Conservation (phyloP, 2,888 invertebrate genomes). For the Oxyteleia sp. region DNA sequence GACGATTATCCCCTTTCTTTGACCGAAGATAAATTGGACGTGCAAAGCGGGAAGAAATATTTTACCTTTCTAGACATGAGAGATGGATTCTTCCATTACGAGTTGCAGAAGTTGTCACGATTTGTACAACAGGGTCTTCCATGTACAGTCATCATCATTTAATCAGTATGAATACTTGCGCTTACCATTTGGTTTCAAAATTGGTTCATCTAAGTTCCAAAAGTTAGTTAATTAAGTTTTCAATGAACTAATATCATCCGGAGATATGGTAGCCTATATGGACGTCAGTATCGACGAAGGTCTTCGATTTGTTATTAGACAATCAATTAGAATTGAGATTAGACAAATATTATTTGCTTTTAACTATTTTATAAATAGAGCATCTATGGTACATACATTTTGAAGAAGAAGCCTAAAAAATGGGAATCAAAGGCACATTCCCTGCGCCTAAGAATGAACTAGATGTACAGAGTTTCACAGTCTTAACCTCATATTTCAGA, state of each 20-base stretch:
- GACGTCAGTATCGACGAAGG: conserved; percentile 55
- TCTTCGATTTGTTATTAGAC: conserved; percentile 37
- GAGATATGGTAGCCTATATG: conserved; percentile 64
- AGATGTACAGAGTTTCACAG: conserved; percentile 77
- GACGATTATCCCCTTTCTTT: conserved; percentile 69
- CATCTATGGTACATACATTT: conserved; percentile 76
- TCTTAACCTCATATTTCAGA: conserved; percentile 78
- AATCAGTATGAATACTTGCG: conserved; percentile 57
- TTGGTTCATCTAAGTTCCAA: conserved; percentile 54
- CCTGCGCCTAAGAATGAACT: conserved; percentile 72
- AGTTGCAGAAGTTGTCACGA: too few species aligned
- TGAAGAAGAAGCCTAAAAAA: conserved; percentile 62
- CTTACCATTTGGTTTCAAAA: conserved; percentile 62
- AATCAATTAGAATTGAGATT: conserved; percentile 61
- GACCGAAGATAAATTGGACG: conserved; percentile 69
- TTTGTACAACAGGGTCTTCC: conserved; percentile 62
- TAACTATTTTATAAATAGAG: conserved; percentile 65
- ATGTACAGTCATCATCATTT: conserved; percentile 55
- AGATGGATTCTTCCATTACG: conserved; percentile 51
- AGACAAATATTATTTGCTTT: conserved; percentile 75
- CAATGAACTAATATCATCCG: conserved; percentile 34
- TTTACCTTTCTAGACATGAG: conserved; percentile 47
- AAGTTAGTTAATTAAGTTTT: conserved; percentile 49
- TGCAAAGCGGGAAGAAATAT: conserved; percentile 61
- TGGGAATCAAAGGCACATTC: conserved; percentile 73